These are phyloP conservation scores for Lagria hirta DNA, from an alignment of 2,888 invertebrate genomes.

Conservation along the genomic window DNA sequence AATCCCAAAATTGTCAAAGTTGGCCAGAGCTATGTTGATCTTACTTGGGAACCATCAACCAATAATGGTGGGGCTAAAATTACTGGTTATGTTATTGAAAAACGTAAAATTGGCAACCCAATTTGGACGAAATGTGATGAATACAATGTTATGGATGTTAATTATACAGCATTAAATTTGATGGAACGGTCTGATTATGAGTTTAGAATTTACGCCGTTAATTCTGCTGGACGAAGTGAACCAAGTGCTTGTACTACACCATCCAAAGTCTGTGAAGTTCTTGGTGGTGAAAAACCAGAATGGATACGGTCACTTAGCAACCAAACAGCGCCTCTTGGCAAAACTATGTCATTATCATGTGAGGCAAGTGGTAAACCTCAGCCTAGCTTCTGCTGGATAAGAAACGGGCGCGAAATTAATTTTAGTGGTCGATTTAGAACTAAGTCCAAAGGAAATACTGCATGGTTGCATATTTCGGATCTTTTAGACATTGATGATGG, in stretches of 20 bases:
- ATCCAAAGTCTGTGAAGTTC: slow-evolving; percentile 84
- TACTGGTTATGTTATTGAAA: slow-evolving; percentile 92
- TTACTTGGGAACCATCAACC: slow-evolving; percentile 88
- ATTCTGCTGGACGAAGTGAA: slow-evolving; percentile 86
- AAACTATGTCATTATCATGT: slow-evolving; percentile 80
- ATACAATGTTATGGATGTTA: slow-evolving; percentile 85
- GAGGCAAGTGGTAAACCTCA: slow-evolving; percentile 87
- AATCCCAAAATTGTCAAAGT: slow-evolving; percentile 84
- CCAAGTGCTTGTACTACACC: slow-evolving; percentile 91
- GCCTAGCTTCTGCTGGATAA: slow-evolving; percentile 87
- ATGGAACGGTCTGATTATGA: slow-evolving; percentile 92
- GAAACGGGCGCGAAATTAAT: slow-evolving; percentile 86
- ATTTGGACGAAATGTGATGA: slow-evolving; percentile 92
- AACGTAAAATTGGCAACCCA: slow-evolving; percentile 81
- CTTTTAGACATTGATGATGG: slow-evolving; percentile 90
- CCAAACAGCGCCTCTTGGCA: slow-evolving; percentile 78
- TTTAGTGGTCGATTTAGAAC: slow-evolving; percentile 68
- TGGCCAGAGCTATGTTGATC: slow-evolving; percentile 89
- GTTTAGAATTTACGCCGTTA: slow-evolving; percentile 93
- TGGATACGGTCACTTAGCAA: slow-evolving; percentile 80
- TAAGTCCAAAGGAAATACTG: slow-evolving; percentile 71
- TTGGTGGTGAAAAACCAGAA: slow-evolving; percentile 89
- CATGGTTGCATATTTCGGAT: slow-evolving; percentile 84
- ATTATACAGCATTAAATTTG: slow-evolving; percentile 83
- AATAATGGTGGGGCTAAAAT: slow-evolving; percentile 92